Percentiles rank a stretch among this genome's conserved stretches.
These are phyloP conservation scores for Mongoloraphidia duomilia DNA, from an alignment of 2,888 invertebrate genomes.

Conservation along the genomic window DNA sequence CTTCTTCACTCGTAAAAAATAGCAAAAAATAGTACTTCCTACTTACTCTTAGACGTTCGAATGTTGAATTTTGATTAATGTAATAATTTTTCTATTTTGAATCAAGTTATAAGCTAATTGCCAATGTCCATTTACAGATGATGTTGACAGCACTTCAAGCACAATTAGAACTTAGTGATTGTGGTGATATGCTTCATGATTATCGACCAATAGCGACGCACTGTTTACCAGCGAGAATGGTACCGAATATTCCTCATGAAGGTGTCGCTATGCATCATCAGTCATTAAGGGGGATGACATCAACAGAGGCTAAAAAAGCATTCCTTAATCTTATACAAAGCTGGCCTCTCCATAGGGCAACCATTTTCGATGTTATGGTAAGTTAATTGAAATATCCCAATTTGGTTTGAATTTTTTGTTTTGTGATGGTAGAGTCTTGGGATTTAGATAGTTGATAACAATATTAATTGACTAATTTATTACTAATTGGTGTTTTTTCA, in stretches of 20 bases:
- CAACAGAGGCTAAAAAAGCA: conserved; percentile 78
- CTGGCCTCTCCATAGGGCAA: conserved; percentile 86
- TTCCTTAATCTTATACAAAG: conserved; percentile 85
- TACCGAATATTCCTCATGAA: conserved; percentile 62
- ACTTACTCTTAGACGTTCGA: too few species aligned
- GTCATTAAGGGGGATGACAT: conserved; percentile 71
- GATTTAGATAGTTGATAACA: too few species aligned
- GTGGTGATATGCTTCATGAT: conserved; percentile 48
- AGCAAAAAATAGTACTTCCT: neutral
- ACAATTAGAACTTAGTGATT: conserved; percentile 82
- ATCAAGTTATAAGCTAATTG: neutral
- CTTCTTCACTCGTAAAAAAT: neutral
- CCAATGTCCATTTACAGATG: conserved; percentile 41
- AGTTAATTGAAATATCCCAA: conserved; percentile 19
- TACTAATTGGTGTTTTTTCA: too few species aligned
- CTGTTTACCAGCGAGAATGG: conserved; percentile 70
- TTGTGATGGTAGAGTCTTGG: too few species aligned
- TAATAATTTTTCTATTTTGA: neutral
- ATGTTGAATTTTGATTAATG: too few species aligned
- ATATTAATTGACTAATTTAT: too few species aligned
- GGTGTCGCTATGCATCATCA: conserved; percentile 86
- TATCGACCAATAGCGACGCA: conserved; percentile 56
- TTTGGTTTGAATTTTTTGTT: too few species aligned
- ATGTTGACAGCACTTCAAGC: conserved; percentile 89
- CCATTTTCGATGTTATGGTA: conserved; percentile 89